Evolutionary conservation across 2,113 vertebrate genomes (phyloP).

Genomic region (Megaceryle maxima): DNA sequence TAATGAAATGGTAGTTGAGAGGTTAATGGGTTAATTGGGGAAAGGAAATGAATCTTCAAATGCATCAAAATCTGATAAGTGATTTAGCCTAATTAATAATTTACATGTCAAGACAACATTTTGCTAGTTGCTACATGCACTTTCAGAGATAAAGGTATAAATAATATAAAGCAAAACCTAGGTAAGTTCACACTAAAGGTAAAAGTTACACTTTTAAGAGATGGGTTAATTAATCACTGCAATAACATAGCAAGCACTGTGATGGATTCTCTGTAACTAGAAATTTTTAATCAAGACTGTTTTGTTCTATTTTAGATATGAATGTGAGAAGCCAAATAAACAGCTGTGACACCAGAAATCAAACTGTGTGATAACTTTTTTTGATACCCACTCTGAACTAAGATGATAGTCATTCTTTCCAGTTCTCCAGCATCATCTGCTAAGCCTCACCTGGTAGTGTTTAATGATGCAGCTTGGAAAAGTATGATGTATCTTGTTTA

Average conservation of each 20-base stretch:
- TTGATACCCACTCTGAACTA: background rate
- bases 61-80: slow-evolving; percentile 15
- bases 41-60: slow-evolving; percentile 32
- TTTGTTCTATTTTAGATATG: background rate
- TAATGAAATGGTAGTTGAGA: slow-evolving; percentile 40
- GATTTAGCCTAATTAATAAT: slow-evolving; percentile 50
- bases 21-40: slow-evolving; percentile 65
- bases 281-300: background rate
- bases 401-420: background rate
- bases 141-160: background rate
- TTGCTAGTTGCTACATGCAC: background rate
- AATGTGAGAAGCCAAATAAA: background rate
- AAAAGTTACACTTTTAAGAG: background rate
- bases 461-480: background rate
- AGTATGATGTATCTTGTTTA: background rate
- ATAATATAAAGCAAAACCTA: background rate
- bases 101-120: background rate
- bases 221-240: background rate
- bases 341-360: background rate
- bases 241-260: background rate
- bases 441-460: slow-evolving; percentile 29
- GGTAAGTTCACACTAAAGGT: background rate
- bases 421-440: background rate
- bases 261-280: background rate
- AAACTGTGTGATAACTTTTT: background rate